A percentile compares a stretch with the other conserved stretches of the same genome.
These are phyloP conservation scores for Tetranychus truncatus DNA, from an alignment of 2,888 invertebrate species.

Conservation along the genomic window DNA sequence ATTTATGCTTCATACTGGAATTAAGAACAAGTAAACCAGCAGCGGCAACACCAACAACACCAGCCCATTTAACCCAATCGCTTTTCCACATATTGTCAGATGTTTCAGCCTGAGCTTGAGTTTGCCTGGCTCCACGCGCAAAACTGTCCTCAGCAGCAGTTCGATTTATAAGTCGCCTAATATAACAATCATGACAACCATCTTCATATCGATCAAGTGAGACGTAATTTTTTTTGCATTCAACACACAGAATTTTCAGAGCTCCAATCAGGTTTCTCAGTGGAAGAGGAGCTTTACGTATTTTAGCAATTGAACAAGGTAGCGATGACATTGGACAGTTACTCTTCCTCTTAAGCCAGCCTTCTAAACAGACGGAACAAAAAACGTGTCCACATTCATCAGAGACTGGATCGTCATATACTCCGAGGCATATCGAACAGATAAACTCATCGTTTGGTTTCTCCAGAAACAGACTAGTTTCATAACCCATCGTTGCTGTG, in stretches of 20 bases:
- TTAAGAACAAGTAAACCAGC: not conserved
- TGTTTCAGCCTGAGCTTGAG: not conserved
- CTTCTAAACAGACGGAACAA: not conserved
- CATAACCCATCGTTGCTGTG: not conserved
- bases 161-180: not conserved
- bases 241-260: not conserved
- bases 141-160: too few species aligned
- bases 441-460: not conserved
- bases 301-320: conserved; percentile 35
- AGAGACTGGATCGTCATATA: not conserved
- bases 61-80: not conserved
- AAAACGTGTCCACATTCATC: not conserved
- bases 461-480: not conserved
- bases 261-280: not conserved
- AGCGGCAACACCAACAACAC: not conserved
- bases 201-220: not conserved
- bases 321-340: conserved; percentile 20
- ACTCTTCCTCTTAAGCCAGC: not conserved
- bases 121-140: not conserved
- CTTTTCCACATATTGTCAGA: not conserved
- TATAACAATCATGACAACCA: not conserved
- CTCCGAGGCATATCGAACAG: not conserved
- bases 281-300: not conserved
- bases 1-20: not conserved
- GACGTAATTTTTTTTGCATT: not conserved